A percentile compares a stretch with the other conserved stretches of the same genome.
Evolutionary conservation across 2,113 vertebrate genomes (phyloP).

Genomic region (Ovibos moschatus): DNA sequence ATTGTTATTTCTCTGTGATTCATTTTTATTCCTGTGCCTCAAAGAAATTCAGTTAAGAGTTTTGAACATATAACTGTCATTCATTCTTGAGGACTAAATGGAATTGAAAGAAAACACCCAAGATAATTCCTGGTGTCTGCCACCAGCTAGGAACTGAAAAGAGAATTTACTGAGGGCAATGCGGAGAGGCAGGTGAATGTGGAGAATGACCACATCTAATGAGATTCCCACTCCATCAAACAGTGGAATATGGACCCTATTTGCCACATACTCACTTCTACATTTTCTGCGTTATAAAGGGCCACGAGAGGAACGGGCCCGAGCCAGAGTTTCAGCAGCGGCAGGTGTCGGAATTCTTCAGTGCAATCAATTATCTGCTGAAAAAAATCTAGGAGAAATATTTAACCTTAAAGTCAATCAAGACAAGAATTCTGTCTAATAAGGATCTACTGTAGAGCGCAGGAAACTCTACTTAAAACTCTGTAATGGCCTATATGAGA

Average conservation of each 20-base stretch:
- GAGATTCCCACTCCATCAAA: neutral
- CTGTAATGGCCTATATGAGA: neutral
- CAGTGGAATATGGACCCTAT: neutral
- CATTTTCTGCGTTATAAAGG: slow-evolving; percentile 86
- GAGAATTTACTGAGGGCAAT: neutral
- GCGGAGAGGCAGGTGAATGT: neutral
- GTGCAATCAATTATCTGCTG: slow-evolving; percentile 78
- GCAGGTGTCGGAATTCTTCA: slow-evolving; percentile 62
- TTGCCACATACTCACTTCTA: slow-evolving; percentile 85
- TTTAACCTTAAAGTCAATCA: neutral
- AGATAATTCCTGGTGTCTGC: neutral
- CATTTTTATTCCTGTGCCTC: neutral
- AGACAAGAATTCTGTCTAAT: neutral
- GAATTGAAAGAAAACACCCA: neutral
- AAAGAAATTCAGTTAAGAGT: neutral
- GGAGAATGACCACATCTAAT: too few species aligned
- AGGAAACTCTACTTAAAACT: neutral
- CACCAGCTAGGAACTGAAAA: neutral
- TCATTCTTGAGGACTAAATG: neutral
- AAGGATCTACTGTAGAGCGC: neutral
- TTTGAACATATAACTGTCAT: neutral
- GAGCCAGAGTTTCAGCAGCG: slow-evolving; percentile 91
- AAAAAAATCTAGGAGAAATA: slow-evolving; percentile 88
- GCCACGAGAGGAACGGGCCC: slow-evolving; percentile 86
- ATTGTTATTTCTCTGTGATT: neutral